Percentiles rank a stretch among this genome's conserved stretches.
These are phyloP conservation scores for Brachionus manjavacas DNA, from an alignment of 1,140 invertebrate species.

Conservation along the genomic window DNA sequence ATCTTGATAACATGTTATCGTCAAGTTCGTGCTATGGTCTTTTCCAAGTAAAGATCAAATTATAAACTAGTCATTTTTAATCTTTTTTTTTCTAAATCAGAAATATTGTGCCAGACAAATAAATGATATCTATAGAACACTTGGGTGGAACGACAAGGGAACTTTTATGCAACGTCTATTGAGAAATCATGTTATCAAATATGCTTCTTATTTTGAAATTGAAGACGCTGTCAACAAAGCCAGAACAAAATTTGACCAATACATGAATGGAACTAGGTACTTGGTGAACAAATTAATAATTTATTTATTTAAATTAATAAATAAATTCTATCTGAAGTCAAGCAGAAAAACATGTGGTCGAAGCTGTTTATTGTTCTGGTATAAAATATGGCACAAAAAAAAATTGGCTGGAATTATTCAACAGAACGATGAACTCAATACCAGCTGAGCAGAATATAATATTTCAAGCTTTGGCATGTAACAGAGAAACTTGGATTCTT, in stretches of 20 bases:
- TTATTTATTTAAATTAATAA: too few species aligned
- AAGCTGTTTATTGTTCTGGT: conserved; percentile 36
- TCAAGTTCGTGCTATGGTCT: conserved; percentile 44
- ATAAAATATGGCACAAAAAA: conserved; percentile 33
- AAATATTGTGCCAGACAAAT: conserved; percentile 6
- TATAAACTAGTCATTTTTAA: not conserved
- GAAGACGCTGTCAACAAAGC: conserved; percentile 28
- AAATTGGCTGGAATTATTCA: conserved; percentile 36
- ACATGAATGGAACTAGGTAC: not conserved
- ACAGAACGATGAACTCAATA: not conserved
- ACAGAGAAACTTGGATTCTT: conserved; percentile 29
- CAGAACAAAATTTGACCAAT: not conserved
- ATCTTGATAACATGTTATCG: conserved; percentile 45
- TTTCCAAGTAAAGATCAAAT: conserved; percentile 3
- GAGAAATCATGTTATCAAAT: conserved; percentile 34
- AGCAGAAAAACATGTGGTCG: conserved; percentile 28
- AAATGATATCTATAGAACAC: not conserved
- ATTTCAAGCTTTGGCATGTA: conserved; percentile 18
- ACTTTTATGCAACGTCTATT: conserved; percentile 24
- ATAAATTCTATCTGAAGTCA: not conserved
- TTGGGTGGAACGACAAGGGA: conserved; percentile 29
- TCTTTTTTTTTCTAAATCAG: not conserved
- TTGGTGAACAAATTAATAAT: not conserved
- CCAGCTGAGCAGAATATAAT: conserved; percentile 26
- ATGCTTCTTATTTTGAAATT: conserved; percentile 38